Conservation (phyloP, 2,888 invertebrate genomes). For the Gymnocheta viridis region DNA sequence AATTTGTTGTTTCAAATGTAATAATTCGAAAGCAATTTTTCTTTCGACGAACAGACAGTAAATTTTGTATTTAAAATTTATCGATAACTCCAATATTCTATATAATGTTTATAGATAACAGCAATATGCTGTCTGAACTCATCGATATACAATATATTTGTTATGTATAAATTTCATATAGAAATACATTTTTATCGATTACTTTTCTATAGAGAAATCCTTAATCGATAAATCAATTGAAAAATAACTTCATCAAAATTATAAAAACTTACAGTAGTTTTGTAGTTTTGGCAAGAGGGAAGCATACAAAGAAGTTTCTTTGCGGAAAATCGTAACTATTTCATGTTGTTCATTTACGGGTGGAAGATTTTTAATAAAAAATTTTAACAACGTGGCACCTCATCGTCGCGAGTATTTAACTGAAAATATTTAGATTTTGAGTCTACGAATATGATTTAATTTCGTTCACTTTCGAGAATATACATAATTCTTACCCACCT, state of each 20-base stretch:
- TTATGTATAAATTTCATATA: too few species aligned
- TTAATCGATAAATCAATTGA: background rate
- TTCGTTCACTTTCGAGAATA: background rate
- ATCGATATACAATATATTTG: too few species aligned
- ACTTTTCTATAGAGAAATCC: background rate
- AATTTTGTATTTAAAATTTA: too few species aligned
- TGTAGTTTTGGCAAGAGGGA: constrained; percentile 73
- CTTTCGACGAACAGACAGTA: too few species aligned
- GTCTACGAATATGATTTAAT: constrained; percentile 73
- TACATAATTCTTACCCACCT: constrained; percentile 23
- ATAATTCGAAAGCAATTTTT: too few species aligned
- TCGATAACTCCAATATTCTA: too few species aligned
- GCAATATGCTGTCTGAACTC: too few species aligned
- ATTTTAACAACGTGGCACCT: constrained; percentile 38
- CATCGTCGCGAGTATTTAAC: constrained; percentile 18
- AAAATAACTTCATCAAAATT: background rate
- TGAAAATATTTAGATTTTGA: constrained; percentile 21
- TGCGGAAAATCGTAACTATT: constrained; percentile 75
- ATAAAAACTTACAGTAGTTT: constrained; percentile 72
- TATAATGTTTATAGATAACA: too few species aligned
- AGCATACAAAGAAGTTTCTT: constrained; percentile 75
- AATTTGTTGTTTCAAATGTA: too few species aligned
- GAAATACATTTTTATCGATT: too few species aligned
- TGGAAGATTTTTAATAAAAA: constrained; percentile 77
- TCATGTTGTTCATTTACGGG: constrained; percentile 71